Evolutionary conservation across 2,797 vertebrate species (phyloP), one percentile per base, ranked within the genome.

Genomic region (Poliocrania exsul): DNA sequence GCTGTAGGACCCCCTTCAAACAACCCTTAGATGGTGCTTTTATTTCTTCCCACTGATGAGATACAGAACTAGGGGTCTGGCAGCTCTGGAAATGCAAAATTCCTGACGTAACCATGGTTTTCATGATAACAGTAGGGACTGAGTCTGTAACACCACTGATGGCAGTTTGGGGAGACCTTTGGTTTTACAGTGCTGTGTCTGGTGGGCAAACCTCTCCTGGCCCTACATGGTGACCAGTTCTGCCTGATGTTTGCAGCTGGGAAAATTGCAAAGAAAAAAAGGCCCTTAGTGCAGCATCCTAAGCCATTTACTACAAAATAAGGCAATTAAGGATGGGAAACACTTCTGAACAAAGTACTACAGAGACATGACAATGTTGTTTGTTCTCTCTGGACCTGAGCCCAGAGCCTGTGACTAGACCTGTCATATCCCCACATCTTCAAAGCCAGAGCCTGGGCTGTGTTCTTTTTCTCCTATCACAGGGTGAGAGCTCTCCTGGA

Each of bases 401-500:
- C 86, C 88, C 64, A 46, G n/a, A 64, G 49, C 53, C 71, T 67
- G 54, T 80, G 79, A 90, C 53, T 60, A 75, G 86, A 74, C 79
- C 79, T 87, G 91, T 83, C 0, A 0, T 77, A 46, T 35, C 57
- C 29, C 64, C 42, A 67, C 64, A 80, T 49, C 81, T 92, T 87
- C 81, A 80, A 81, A 93, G 61, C 35, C 82, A 82, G 54, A 57
- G 38, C 58, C 49, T 84, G 70, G 24, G 20, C 66, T 80, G 16
- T 47, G 69, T 44, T 71, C 7, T 0, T 65, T 42, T 16, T 82
- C 85, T 81, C 51, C 67, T 94, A 17, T 94, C 50, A 0, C 11
- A 3, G 64, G 37, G 60, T 42, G 35, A 92, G 74, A 92, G 60
- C 66, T 88, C 93, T 93, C 56, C 84, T 89, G 92, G 86, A 87